Conservation (phyloP, 2,888 invertebrate species). For the Labia minor region DNA sequence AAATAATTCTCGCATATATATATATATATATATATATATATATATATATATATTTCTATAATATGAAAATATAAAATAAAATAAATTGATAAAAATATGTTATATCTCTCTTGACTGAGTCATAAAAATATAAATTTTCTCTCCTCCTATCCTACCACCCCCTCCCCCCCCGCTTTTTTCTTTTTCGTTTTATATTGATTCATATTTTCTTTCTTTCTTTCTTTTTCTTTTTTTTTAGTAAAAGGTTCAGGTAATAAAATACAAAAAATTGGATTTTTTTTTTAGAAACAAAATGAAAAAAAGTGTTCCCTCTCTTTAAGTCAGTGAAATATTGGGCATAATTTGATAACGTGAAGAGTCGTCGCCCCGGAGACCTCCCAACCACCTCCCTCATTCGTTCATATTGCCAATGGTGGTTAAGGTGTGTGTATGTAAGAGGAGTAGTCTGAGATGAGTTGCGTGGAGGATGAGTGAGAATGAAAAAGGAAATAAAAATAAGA, state of each 20-base stretch:
- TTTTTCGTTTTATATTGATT: conserved; percentile 3
- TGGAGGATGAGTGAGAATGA: not conserved
- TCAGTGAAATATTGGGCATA: conserved; percentile 8
- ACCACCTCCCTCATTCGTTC: not conserved
- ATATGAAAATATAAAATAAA: too few relatives aligned
- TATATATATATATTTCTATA: too few relatives aligned
- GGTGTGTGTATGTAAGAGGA: not conserved
- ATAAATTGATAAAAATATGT: not conserved
- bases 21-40: too few relatives aligned
- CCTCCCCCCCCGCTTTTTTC: too few relatives aligned
- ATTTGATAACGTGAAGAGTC: conserved; percentile 5
- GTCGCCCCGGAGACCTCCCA: not conserved
- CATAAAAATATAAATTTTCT: conserved; percentile 8
- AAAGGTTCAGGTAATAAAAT: conserved; percentile 8
- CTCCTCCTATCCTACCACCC: too few relatives aligned
- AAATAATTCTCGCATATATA: too few relatives aligned
- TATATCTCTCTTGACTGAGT: not conserved
- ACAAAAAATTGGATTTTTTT: conserved; percentile 13
- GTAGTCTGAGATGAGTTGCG: too few relatives aligned
- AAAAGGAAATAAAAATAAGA: conserved; percentile 5
- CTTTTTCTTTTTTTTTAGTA: not conserved
- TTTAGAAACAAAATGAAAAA: conserved; percentile 4
- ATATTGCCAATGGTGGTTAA: conserved; percentile 1
- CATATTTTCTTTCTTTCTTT: conserved; percentile 1
- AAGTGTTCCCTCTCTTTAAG: conserved; percentile 13